These are phyloP conservation scores for Megathymus violae DNA, from an alignment of 1,140 invertebrate species.

Conservation along the genomic window DNA sequence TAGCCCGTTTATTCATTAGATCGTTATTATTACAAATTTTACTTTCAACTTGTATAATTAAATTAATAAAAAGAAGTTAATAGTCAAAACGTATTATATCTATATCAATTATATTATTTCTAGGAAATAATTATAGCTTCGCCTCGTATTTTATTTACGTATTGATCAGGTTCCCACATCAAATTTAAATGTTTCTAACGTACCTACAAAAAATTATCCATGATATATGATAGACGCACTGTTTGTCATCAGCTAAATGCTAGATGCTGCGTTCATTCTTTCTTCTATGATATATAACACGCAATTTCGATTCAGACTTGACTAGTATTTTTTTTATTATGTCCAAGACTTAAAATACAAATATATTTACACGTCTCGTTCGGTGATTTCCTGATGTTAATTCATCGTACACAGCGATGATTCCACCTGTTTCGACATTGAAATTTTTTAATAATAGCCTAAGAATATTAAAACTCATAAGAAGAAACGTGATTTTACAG, in stretches of 20 bases:
- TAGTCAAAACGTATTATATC: background rate
- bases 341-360: background rate
- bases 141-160: too few species aligned
- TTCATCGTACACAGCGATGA: constrained; percentile 15
- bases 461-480: constrained; percentile 36
- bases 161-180: too few species aligned
- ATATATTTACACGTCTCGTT: constrained; percentile 5
- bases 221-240: too few species aligned
- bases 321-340: too few species aligned
- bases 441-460: constrained; percentile 44
- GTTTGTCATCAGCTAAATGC: too few species aligned
- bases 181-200: too few species aligned
- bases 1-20: background rate
- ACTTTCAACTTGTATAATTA: constrained; percentile 4
- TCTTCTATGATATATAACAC: too few species aligned
- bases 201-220: too few species aligned
- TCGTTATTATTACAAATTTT: background rate
- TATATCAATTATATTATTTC: background rate
- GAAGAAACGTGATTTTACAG: constrained; percentile 36
- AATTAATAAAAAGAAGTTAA: background rate
- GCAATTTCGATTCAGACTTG: too few species aligned
- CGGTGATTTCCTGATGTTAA: constrained; percentile 41
- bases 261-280: too few species aligned
- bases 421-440: constrained; percentile 60
- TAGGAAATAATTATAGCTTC: background rate